Conservation (phyloP, 2,797 vertebrate genomes). For the Anas capensis region DNA sequence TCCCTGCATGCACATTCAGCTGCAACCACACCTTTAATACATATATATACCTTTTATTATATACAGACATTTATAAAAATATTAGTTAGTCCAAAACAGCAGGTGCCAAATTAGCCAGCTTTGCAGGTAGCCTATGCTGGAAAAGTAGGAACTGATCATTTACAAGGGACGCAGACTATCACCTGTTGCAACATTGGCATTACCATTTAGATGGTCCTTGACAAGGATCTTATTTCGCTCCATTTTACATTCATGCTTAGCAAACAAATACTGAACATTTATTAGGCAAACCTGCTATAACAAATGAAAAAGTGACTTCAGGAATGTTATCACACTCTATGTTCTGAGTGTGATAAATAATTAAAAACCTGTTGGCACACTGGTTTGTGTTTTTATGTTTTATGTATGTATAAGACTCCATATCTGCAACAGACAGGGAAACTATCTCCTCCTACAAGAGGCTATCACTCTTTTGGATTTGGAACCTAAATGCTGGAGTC, state of each 20-base stretch:
- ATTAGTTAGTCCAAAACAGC: background rate
- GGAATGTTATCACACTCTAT: constrained; percentile 43
- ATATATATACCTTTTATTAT: background rate
- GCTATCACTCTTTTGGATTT: constrained; percentile 2
- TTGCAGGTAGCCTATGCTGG: background rate
- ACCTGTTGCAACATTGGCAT: background rate
- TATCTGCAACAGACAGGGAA: constrained; percentile 32
- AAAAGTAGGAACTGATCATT: background rate
- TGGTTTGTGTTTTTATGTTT: constrained; percentile 62
- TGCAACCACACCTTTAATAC: background rate
- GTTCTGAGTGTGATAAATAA: constrained; percentile 68
- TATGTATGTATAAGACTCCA: constrained; percentile 47
- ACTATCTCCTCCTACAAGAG: constrained; percentile 29
- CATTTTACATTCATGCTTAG: constrained; percentile 53
- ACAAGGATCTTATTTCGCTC: constrained; percentile 49
- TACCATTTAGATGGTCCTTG: constrained; percentile 63
- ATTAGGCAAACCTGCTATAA: constrained; percentile 34
- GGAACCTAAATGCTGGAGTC: background rate
- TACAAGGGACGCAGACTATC: background rate
- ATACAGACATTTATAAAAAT: background rate
- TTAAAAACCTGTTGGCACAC: constrained; percentile 67
- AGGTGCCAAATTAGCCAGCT: background rate
- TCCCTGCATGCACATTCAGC: fast-evolving
- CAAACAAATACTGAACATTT: constrained; percentile 52
- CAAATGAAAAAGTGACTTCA: background rate